Evolutionary conservation across 64 coral and sea anemone species (phyloP), one percentile per base, ranked within the genome.

Genomic region (Stichodactyla mertensii): DNA sequence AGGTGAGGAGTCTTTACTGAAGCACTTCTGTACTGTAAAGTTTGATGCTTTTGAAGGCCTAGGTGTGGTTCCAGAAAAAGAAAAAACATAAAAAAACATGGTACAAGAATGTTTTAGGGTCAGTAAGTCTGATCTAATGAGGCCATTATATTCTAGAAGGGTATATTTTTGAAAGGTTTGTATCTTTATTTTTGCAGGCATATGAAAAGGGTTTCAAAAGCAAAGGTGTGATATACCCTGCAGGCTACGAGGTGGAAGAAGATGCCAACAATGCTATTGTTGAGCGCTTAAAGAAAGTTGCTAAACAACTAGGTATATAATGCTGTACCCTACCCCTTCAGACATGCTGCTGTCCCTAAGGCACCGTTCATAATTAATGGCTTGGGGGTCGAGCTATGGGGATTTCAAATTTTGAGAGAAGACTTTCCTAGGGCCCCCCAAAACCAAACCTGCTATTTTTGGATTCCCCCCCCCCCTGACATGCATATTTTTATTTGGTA

Each of bases 171-270:
- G 6, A 66, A 9, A 74, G 10, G 22, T 74, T 31, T 13, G 18
- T 74, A n/a, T 26, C 27, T 51, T 86, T 52, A 0, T 67, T 55
- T 16, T 45, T 79, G 4, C 61, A 92, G 90, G 93, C 91, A 16
- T 99, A 82, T 78, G 88, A 90, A 74, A 99, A 99, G 51, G 97
- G 93, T 1, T 90, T 99, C 26, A 99, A 99, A 54, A 80, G 88
- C 7, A 99, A 95, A 89, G 97, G 97, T 1, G 81, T 90, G 2
- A 99, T 99, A 24, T 89, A 61, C 45, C 97, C 97, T 9, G 82
- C 87, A 86, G 97, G 97, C 5, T 99, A 95, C 83, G 80, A 84
- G 55, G 90, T 94, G 16, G 88, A 91, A 54, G 83, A 77, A 12
- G 86, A 99, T 71, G 57, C 89, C 31, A 86, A 95, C 55, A 77